Percentiles rank a stretch among this genome's conserved stretches.
These are phyloP conservation scores for Gallirallus australis DNA, from an alignment of 2,797 vertebrate genomes.

Conservation along the genomic window DNA sequence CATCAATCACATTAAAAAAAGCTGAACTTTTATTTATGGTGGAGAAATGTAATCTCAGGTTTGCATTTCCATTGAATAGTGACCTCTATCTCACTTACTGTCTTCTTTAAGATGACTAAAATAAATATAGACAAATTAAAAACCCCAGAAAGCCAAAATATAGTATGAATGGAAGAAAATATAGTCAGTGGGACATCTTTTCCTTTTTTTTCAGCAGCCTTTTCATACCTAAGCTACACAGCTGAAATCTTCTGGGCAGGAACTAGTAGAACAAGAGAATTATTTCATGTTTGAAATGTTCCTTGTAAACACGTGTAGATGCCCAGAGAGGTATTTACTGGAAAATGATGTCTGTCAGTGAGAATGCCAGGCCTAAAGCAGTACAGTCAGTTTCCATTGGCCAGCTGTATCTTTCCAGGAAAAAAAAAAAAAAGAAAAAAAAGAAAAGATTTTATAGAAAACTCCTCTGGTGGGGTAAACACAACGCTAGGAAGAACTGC, in stretches of 20 bases:
- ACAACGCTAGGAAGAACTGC: not conserved
- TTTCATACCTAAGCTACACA: not conserved
- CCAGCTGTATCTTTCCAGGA: not conserved
- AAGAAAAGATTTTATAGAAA: not conserved
- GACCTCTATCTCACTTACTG: not conserved
- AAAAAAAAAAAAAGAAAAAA: too few relatives aligned
- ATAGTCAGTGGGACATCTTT: not conserved
- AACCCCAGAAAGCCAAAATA: not conserved
- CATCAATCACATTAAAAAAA: slow-evolving; percentile 1
- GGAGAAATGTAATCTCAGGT: not conserved
- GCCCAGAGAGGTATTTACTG: not conserved
- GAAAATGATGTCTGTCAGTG: not conserved
- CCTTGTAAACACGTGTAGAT: not conserved
- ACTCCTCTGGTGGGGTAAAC: not conserved
- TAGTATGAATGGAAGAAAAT: not conserved
- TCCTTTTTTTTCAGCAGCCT: not conserved
- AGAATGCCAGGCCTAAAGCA: not conserved
- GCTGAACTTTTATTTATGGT: not conserved
- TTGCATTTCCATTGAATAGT: not conserved
- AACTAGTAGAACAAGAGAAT: not conserved
- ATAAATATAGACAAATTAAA: not conserved
- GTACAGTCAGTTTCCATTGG: not conserved
- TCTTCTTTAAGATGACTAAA: not conserved
- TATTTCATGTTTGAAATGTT: not conserved
- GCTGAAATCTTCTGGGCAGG: not conserved